Percentiles rank a stretch among this genome's conserved stretches.
phyloP scores from a whole-genome alignment of 2,113 vertebrate genomes.

The Xiphorhynchus elegans region DNA sequence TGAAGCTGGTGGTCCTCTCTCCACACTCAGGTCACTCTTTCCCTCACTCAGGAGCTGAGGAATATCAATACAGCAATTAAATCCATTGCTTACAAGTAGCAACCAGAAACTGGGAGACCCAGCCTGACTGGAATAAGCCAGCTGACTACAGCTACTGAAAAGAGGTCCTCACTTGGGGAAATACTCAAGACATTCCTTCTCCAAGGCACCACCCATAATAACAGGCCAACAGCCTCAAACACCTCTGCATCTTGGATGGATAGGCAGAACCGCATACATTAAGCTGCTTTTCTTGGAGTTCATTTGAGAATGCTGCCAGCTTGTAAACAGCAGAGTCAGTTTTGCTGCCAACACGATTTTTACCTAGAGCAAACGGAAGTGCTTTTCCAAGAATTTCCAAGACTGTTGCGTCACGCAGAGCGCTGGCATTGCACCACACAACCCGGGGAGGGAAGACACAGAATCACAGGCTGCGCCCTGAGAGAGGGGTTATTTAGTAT shows the following conservation, averaged over 20 bases:
- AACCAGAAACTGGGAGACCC: slow-evolving; percentile 4
- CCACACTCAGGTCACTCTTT: background rate
- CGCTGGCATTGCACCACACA: slow-evolving; percentile 39
- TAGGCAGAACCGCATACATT: background rate
- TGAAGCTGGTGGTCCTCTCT: background rate
- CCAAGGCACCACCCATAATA: slow-evolving; percentile 7
- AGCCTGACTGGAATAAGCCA: slow-evolving; percentile 11
- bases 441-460: background rate
- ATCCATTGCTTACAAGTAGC: background rate
- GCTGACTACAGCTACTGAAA: slow-evolving; percentile 14
- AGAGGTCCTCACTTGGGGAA: slow-evolving; percentile 26
- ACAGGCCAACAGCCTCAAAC: slow-evolving; percentile 27
- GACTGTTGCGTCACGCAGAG: slow-evolving; percentile 24
- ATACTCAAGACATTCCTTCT: slow-evolving; percentile 19
- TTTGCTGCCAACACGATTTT: slow-evolving; percentile 65
- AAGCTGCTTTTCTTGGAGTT: slow-evolving; percentile 33
- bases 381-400: slow-evolving; percentile 75
- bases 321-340: slow-evolving; percentile 59
- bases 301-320: slow-evolving; percentile 60
- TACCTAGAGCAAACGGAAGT: slow-evolving; percentile 73
- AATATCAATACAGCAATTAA: background rate
- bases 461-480: background rate
- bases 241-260: slow-evolving; percentile 20
- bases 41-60: background rate
- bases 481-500: background rate